Evolutionary conservation across 2,797 vertebrate species (phyloP).

Genomic region (Acipenser oxyrinchus): DNA sequence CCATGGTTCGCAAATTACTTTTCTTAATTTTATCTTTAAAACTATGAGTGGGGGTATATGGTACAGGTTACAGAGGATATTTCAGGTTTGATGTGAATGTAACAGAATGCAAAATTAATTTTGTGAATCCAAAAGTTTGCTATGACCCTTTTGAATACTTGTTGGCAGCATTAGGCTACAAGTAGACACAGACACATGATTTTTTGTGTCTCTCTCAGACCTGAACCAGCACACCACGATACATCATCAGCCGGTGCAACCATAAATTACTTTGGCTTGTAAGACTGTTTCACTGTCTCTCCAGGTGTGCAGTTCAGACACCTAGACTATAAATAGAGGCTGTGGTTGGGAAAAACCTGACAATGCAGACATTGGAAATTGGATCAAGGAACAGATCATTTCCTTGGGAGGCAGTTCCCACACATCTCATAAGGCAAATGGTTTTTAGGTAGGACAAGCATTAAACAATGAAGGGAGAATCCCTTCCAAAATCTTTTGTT

Average conservation of each 20-base stretch:
- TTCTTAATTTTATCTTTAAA: too few relatives aligned
- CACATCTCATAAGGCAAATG: slow-evolving; percentile 29
- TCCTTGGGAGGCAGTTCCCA: slow-evolving; percentile 38
- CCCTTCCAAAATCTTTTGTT: not conserved
- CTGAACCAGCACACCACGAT: slow-evolving; percentile 34
- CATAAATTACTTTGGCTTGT: slow-evolving; percentile 29
- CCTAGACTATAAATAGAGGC: slow-evolving; percentile 19
- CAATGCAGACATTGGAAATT: slow-evolving; percentile 42
- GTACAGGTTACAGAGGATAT: too few relatives aligned
- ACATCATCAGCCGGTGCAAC: slow-evolving; percentile 46
- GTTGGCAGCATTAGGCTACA: too few relatives aligned
- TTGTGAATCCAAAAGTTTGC: too few relatives aligned
- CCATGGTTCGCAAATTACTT: too few relatives aligned
- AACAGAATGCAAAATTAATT: too few relatives aligned
- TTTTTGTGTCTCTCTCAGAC: slow-evolving; percentile 25
- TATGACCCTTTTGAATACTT: too few relatives aligned
- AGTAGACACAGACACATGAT: too few relatives aligned
- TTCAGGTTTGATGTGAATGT: too few relatives aligned
- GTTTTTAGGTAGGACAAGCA: not conserved
- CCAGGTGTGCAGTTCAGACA: slow-evolving; percentile 47
- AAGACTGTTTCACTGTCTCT: slow-evolving; percentile 20
- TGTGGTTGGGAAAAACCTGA: slow-evolving; percentile 44
- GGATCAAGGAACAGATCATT: slow-evolving; percentile 28
- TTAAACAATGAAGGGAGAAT: not conserved
- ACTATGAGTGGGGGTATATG: too few relatives aligned